Percentiles rank a stretch among this genome's conserved stretches.
Evolutionary conservation across 2,797 vertebrate species (phyloP).

Genomic region (Peromyscus nudipes): DNA sequence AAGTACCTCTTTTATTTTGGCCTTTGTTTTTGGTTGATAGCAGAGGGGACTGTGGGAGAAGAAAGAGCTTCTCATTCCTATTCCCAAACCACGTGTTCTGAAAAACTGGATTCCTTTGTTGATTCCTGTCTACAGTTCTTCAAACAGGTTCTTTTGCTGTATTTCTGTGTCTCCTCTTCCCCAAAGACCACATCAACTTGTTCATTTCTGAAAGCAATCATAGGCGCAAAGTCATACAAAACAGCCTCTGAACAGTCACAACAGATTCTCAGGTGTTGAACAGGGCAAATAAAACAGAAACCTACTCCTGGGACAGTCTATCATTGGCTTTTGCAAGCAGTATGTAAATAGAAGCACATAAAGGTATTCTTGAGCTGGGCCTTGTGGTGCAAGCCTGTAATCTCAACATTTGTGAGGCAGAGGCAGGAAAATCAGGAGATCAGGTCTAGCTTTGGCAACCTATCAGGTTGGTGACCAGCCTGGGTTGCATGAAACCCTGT

Average conservation of each 20-base stretch:
- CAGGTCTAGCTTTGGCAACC: background rate
- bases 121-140: background rate
- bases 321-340: background rate
- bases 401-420: background rate
- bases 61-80: background rate
- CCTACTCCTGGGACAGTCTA: background rate
- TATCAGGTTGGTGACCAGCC: background rate
- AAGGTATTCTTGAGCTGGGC: background rate
- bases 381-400: background rate
- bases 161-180: conserved; percentile 22
- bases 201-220: conserved; percentile 54
- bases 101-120: background rate
- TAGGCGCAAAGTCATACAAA: background rate
- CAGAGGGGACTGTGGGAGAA: background rate
- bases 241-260: background rate
- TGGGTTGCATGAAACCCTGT: background rate
- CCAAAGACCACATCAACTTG: conserved; percentile 20
- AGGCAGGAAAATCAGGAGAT: background rate
- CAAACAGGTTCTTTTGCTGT: background rate
- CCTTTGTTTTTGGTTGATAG: conserved; percentile 48
- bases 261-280: background rate
- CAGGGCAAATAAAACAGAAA: background rate
- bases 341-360: background rate
- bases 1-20: background rate
- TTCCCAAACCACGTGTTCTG: background rate